Evolutionary conservation across 2,888 invertebrate genomes (phyloP).

Genomic region (Platerodrilus igneus): DNA sequence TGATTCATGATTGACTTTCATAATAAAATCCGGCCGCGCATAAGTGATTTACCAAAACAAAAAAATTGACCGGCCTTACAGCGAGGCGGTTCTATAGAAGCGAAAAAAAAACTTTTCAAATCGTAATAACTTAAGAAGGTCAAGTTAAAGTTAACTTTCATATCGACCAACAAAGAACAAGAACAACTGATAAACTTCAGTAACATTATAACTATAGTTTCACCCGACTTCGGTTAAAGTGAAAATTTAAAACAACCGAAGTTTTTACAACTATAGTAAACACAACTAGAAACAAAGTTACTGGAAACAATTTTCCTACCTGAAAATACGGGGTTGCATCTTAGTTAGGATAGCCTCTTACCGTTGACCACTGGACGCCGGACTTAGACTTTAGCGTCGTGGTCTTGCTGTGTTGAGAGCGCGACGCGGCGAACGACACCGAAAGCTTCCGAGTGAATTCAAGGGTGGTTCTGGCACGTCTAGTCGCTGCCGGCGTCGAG

Average conservation of each 20-base stretch:
- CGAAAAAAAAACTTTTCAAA: conserved; percentile 43
- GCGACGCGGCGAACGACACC: conserved; percentile 33
- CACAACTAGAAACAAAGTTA: conserved; percentile 27
- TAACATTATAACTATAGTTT: conserved; percentile 26
- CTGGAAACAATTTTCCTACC: conserved; percentile 35
- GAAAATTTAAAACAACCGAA: conserved; percentile 29
- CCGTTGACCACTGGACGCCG: conserved; percentile 33
- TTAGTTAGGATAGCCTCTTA: conserved; percentile 28
- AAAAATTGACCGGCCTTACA: conserved; percentile 36
- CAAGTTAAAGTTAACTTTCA: conserved; percentile 29
- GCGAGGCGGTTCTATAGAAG: conserved; percentile 40
- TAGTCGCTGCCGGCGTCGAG: conserved; percentile 52
- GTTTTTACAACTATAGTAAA: conserved; percentile 25
- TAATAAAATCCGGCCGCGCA: too few species aligned
- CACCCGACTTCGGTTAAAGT: conserved; percentile 19
- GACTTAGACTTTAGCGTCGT: conserved; percentile 34
- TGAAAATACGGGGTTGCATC: conserved; percentile 31
- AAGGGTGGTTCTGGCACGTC: conserved; percentile 45
- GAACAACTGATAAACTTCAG: conserved; percentile 27
- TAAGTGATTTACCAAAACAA: conserved; percentile 35
- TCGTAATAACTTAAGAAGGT: conserved; percentile 44
- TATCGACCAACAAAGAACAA: conserved; percentile 31
- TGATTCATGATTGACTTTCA: conserved; percentile 11
- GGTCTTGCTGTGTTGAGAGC: conserved; percentile 31
- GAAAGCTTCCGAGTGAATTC: conserved; percentile 36